These are phyloP conservation scores for Salvelinus fontinalis DNA, from an alignment of 2,113 vertebrate species.

Conservation along the genomic window DNA sequence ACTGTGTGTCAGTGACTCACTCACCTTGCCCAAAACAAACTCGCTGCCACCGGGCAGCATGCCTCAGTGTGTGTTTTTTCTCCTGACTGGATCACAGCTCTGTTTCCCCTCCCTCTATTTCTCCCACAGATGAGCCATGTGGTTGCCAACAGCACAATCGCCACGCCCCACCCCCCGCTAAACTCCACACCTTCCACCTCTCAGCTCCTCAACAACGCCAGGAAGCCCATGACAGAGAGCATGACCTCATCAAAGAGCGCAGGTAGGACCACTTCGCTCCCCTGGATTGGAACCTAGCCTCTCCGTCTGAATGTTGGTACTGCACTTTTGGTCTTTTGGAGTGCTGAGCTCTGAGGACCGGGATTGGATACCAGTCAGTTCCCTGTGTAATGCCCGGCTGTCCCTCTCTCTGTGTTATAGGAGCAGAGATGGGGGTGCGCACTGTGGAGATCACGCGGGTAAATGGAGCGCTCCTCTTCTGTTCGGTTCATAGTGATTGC, in stretches of 20 bases:
- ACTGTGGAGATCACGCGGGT: conserved; percentile 89
- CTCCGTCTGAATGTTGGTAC: no score
- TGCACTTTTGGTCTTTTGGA: no score
- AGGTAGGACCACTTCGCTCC: conserved; percentile 58
- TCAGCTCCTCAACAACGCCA: conserved; percentile 71
- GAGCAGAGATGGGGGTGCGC: conserved; percentile 72
- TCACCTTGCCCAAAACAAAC: not conserved
- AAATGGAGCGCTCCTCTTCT: conserved; percentile 37
- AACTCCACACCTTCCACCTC: conserved; percentile 53
- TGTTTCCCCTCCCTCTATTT: not conserved
- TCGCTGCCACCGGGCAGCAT: not conserved
- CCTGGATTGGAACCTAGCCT: no score
- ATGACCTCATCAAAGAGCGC: conserved; percentile 59
- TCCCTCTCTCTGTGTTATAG: conserved; percentile 50
- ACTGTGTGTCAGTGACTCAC: not conserved
- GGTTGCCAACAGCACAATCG: conserved; percentile 48
- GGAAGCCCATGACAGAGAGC: conserved; percentile 63
- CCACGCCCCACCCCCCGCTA: conserved; percentile 21
- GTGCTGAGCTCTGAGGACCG: no score
- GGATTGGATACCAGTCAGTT: not conserved
- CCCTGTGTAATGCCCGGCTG: not conserved
- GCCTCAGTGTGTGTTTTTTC: not conserved
- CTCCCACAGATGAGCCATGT: conserved; percentile 73
- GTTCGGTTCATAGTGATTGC: not conserved
- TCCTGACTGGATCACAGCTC: not conserved